Evolutionary conservation across 2,888 invertebrate species (phyloP).

Genomic region (Unio pictorum): DNA sequence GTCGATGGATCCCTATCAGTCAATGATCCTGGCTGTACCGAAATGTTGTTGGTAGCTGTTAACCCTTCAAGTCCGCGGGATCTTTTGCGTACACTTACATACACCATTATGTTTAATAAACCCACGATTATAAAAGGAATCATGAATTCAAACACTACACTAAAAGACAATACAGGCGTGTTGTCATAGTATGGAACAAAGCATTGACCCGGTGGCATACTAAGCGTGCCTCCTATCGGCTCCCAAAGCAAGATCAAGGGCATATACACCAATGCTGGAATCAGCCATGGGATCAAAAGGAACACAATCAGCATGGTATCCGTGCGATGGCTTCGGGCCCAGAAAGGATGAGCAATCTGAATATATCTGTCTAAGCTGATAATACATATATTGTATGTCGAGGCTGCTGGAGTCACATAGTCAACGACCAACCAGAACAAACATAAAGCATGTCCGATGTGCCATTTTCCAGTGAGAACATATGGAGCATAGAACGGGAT

Average conservation of each 20-base stretch:
- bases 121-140: no score
- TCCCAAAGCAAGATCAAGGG: no score
- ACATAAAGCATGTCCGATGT: slow-evolving; percentile 34
- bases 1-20: neutral
- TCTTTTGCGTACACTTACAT: no score
- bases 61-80: no score
- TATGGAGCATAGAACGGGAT: slow-evolving; percentile 45
- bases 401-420: slow-evolving; percentile 46
- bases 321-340: slow-evolving; percentile 33
- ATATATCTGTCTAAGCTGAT: slow-evolving; percentile 44
- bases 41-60: slow-evolving; percentile 1
- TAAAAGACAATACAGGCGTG: slow-evolving; percentile 33
- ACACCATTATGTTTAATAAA: no score
- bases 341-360: slow-evolving; percentile 21
- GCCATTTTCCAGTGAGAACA: slow-evolving; percentile 39
- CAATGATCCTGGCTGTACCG: neutral
- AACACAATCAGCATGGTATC: slow-evolving; percentile 23
- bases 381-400: slow-evolving; percentile 44
- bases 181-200: slow-evolving; percentile 36
- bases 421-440: slow-evolving; percentile 46
- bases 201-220: slow-evolving; percentile 29
- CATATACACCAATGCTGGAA: slow-evolving; percentile 17
- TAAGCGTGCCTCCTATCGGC: slow-evolving; percentile 12
- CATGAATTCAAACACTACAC: slow-evolving; percentile 41
- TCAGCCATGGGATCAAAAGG: slow-evolving; percentile 41